Evolutionary conservation across 2,888 invertebrate species (phyloP).

Genomic region (Galerucella pusilla): DNA sequence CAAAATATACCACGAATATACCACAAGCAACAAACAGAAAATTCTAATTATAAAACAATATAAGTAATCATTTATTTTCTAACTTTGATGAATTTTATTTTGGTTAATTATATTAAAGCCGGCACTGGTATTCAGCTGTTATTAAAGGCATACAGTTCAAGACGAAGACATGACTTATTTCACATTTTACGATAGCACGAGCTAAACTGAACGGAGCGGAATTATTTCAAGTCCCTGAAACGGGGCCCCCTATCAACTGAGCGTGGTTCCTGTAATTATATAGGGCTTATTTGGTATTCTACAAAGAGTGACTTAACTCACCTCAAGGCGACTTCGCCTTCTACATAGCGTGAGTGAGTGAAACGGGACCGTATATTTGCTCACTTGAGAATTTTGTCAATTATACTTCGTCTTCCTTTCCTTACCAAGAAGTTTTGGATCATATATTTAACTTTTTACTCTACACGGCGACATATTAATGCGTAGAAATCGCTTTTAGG

Average conservation of each 20-base stretch:
- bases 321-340: constrained; percentile 34
- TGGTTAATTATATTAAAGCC: not conserved
- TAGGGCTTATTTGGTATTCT: constrained; percentile 37
- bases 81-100: not conserved
- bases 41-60: no score
- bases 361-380: constrained; percentile 12
- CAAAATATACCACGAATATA: no score
- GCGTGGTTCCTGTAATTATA: constrained; percentile 47
- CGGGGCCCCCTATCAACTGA: constrained; percentile 34
- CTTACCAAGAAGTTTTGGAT: not conserved
- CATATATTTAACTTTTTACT: constrained; percentile 15
- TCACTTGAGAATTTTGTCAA: constrained; percentile 23
- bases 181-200: constrained; percentile 8
- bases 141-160: not conserved
- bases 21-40: no score
- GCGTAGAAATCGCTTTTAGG: not conserved
- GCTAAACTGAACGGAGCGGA: constrained; percentile 9
- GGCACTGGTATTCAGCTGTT: not conserved
- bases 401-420: constrained; percentile 16
- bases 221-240: constrained; percentile 26
- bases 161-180: constrained; percentile 8
- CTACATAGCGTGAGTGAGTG: constrained; percentile 7
- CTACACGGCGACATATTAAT: constrained; percentile 8
- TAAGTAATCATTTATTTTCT: no score
- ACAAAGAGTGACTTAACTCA: constrained; percentile 36